These are phyloP conservation scores for Drosophila kokeensis DNA, from an alignment of 2,888 invertebrate species.

Conservation along the genomic window DNA sequence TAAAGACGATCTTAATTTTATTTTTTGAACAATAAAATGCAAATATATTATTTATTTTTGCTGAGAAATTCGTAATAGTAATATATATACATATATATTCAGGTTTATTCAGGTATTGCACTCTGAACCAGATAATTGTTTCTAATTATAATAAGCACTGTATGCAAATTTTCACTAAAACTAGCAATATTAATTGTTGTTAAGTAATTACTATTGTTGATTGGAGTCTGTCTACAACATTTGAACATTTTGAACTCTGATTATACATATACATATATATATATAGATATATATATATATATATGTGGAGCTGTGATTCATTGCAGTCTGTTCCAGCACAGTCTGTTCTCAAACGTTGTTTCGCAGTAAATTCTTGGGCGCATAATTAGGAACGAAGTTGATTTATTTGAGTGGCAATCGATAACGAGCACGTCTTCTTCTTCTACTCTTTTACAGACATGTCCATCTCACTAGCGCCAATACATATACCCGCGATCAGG, in stretches of 20 bases:
- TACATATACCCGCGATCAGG: constrained; percentile 96
- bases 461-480: constrained; percentile 88
- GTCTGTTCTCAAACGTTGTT: neutral
- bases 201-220: neutral
- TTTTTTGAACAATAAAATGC: neutral
- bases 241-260: neutral
- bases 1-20: neutral
- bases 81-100: neutral
- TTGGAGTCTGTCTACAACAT: neutral
- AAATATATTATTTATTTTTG: neutral
- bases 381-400: constrained; percentile 3
- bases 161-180: neutral
- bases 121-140: neutral
- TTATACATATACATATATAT: too few relatives aligned
- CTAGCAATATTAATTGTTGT: neutral
- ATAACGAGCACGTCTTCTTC: constrained; percentile 6
- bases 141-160: neutral
- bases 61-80: neutral
- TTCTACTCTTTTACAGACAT: constrained; percentile 85
- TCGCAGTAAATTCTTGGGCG: neutral
- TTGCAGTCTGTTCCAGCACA: neutral
- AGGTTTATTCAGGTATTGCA: neutral
- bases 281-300: too few relatives aligned
- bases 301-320: neutral
- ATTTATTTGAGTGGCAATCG: constrained; percentile 9